A percentile compares a stretch with the other conserved stretches of the same genome.
Evolutionary conservation across 2,888 invertebrate genomes (phyloP).

Genomic region (Acleris literana): DNA sequence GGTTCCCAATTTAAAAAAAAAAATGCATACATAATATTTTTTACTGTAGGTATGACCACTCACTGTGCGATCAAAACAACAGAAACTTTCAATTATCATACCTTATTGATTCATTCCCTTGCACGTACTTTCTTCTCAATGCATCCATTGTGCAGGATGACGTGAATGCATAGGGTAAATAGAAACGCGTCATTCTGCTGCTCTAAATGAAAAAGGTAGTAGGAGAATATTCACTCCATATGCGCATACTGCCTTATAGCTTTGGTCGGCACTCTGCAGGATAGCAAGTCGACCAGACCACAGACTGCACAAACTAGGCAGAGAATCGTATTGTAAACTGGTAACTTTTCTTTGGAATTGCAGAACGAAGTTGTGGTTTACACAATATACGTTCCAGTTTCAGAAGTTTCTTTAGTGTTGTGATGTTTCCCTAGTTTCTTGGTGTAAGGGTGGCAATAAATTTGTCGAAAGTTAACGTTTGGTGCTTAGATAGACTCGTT

Average conservation of each 20-base stretch:
- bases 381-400: slow-evolving; percentile 25
- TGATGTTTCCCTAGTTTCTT: slow-evolving; percentile 8
- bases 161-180: slow-evolving; percentile 60
- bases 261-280: too few relatives aligned
- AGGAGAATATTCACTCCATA: too few relatives aligned
- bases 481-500: too few relatives aligned
- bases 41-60: too few relatives aligned
- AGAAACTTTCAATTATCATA: background rate
- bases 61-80: too few relatives aligned
- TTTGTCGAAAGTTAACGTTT: too few relatives aligned
- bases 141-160: slow-evolving; percentile 45
- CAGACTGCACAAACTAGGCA: slow-evolving; percentile 36
- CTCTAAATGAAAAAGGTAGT: slow-evolving; percentile 55
- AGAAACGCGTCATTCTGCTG: slow-evolving; percentile 63
- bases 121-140: background rate
- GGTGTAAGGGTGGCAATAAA: background rate
- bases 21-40: too few relatives aligned
- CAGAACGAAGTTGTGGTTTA: slow-evolving; percentile 15
- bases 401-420: slow-evolving; percentile 21
- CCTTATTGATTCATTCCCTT: background rate
- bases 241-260: too few relatives aligned
- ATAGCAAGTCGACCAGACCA: too few relatives aligned
- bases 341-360: slow-evolving; percentile 25
- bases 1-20: too few relatives aligned
- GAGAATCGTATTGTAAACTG: slow-evolving; percentile 48